Evolutionary conservation across 2,888 invertebrate genomes (phyloP).

Genomic region (Rhopalosiphum nymphaeae): DNA sequence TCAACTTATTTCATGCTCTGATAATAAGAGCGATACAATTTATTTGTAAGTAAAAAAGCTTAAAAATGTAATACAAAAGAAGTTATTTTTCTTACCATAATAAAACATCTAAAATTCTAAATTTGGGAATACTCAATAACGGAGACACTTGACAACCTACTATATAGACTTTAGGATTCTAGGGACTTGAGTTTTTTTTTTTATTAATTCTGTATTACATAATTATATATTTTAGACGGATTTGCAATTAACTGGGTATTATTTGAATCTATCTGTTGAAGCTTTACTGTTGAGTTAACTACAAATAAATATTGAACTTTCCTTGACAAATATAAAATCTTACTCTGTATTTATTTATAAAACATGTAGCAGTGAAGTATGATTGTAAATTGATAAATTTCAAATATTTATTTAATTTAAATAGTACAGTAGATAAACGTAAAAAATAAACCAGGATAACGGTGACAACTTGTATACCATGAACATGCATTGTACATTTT

Average conservation of each 20-base stretch:
- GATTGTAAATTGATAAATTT: background rate
- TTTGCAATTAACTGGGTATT: background rate
- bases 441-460: background rate
- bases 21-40: background rate
- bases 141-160: background rate
- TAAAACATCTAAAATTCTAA: background rate
- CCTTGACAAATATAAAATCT: background rate
- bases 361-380: background rate
- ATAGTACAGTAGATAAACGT: background rate
- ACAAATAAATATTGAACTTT: background rate
- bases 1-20: too few species aligned
- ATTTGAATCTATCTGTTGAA: background rate
- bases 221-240: background rate
- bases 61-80: background rate
- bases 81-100: background rate
- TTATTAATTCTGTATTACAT: too few species aligned
- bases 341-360: background rate
- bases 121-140: background rate
- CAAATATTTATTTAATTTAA: constrained; percentile 1
- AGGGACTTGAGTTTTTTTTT: too few species aligned
- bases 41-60: background rate
- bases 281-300: background rate
- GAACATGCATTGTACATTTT: background rate
- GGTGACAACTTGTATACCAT: background rate
- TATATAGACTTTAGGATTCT: background rate